Conservation (phyloP, 1,140 invertebrate genomes). For the Mactra quadrangularis region DNA sequence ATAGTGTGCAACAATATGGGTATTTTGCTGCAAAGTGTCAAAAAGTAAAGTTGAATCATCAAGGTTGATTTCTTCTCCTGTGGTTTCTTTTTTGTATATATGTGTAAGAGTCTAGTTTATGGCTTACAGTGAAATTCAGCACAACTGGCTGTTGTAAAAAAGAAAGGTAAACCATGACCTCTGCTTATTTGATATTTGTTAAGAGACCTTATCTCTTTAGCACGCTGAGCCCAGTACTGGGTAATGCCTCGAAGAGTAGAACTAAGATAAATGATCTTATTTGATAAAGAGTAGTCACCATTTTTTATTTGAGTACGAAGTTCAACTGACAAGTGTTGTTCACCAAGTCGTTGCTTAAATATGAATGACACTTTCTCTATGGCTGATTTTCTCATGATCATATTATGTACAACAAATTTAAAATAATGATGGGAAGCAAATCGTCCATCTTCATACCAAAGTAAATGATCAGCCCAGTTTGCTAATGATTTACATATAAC, state of each 20-base stretch:
- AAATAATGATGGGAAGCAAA: constrained; percentile 58
- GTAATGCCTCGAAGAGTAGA: no score
- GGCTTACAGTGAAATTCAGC: no score
- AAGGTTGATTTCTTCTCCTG: constrained; percentile 14
- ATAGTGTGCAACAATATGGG: constrained; percentile 60
- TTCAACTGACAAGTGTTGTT: not conserved
- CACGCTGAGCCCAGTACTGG: no score
- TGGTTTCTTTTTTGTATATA: constrained; percentile 24
- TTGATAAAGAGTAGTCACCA: no score
- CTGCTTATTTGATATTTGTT: no score
- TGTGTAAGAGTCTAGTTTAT: no score
- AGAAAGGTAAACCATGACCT: no score
- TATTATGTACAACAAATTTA: constrained; percentile 58
- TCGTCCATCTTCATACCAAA: constrained; percentile 61
- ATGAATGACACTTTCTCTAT: constrained; percentile 11
- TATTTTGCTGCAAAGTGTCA: no score
- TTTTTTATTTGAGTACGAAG: no score
- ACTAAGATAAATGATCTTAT: no score
- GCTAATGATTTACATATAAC: constrained; percentile 17
- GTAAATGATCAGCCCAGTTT: constrained; percentile 49
- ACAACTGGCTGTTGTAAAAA: no score
- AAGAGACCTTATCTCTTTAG: no score
- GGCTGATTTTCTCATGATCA: constrained; percentile 31
- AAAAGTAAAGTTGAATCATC: not conserved
- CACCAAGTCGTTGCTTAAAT: not conserved